Percentiles rank a stretch among this genome's conserved stretches.
phyloP scores from a whole-genome alignment of 2,113 vertebrate genomes.

The Phalacrocorax aristotelis region DNA sequence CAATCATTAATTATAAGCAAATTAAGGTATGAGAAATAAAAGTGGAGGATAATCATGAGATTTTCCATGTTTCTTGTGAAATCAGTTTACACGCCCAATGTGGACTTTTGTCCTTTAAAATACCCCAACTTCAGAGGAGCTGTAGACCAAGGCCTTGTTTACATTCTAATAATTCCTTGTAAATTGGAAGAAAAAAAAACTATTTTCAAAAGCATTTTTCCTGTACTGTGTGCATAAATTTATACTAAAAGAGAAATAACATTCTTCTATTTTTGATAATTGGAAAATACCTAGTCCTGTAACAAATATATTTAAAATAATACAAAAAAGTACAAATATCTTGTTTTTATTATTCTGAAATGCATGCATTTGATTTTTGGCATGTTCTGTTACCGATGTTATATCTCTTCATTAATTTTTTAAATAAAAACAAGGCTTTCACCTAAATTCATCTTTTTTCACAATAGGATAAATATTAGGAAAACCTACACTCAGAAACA shows the following conservation, averaged over 20 bases:
- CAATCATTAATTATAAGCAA: neutral
- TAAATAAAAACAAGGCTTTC: neutral
- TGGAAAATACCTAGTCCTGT: neutral
- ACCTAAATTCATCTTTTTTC: neutral
- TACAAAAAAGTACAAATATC: neutral
- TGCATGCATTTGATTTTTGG: neutral
- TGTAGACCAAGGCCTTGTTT: neutral
- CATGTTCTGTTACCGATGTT: neutral
- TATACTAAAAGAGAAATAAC: neutral
- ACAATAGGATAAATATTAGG: neutral
- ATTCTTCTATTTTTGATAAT: neutral
- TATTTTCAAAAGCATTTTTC: neutral
- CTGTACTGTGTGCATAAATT: neutral
- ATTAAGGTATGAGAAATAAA: neutral
- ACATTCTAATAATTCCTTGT: neutral
- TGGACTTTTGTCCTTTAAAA: neutral
- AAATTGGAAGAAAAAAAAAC: neutral
- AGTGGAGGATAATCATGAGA: neutral
- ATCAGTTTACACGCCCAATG: neutral
- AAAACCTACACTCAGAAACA: neutral
- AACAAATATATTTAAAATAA: neutral
- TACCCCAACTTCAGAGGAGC: neutral
- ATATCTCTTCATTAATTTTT: neutral
- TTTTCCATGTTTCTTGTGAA: neutral
- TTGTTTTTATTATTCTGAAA: neutral